Evolutionary conservation across 2,888 invertebrate species (phyloP).

Genomic region (Eupsilia transversa): DNA sequence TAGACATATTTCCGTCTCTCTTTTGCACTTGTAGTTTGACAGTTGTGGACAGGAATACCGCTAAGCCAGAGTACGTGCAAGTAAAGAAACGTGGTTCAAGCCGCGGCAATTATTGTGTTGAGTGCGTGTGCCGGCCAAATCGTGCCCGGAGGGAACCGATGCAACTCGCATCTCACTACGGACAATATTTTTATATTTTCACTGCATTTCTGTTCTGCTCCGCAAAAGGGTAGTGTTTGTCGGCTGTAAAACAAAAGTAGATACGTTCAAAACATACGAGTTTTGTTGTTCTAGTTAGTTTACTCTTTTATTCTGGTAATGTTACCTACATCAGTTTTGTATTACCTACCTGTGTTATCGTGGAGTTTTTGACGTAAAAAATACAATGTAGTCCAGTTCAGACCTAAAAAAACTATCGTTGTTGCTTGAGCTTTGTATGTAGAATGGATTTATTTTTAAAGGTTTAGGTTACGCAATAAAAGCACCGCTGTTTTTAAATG

Average conservation of each 20-base stretch:
- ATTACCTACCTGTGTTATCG: conserved; percentile 39
- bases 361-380: conserved; percentile 39
- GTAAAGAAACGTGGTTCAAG: background rate
- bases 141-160: conserved; percentile 77
- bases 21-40: background rate
- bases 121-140: conserved; percentile 74
- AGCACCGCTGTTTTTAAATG: background rate
- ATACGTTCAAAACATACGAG: conserved; percentile 72
- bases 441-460: background rate
- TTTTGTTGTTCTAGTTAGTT: conserved; percentile 71
- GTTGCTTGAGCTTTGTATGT: conserved; percentile 32
- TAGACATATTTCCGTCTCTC: background rate
- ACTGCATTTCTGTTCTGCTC: conserved; percentile 79
- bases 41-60: background rate
- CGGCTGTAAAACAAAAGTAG: conserved; percentile 80
- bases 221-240: conserved; percentile 80
- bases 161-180: conserved; percentile 80
- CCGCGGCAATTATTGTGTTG: conserved; percentile 45
- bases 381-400: conserved; percentile 36
- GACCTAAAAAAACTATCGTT: conserved; percentile 9
- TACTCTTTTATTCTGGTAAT: conserved; percentile 64
- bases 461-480: background rate
- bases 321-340: conserved; percentile 56
- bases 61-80: background rate
- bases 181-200: conserved; percentile 84